Conservation (phyloP, 2,888 invertebrate genomes). For the Eudemis profundana region DNA sequence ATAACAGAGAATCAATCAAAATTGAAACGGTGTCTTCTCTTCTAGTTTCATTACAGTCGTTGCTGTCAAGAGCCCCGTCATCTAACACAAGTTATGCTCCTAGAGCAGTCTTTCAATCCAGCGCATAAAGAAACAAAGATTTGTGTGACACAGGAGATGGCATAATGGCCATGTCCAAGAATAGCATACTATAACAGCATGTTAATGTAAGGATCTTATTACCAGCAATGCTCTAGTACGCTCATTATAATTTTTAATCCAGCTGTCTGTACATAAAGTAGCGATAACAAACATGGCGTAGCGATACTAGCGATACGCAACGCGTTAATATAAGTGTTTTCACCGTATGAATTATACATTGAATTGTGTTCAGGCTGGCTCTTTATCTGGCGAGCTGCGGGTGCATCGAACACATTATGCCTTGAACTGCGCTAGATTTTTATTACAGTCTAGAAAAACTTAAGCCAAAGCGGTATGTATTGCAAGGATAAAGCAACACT, state of each 20-base stretch:
- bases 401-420: constrained; percentile 66
- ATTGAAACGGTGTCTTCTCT: not conserved
- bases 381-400: constrained; percentile 62
- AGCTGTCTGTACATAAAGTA: constrained; percentile 59
- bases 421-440: constrained; percentile 58
- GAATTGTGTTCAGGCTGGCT: constrained; percentile 58
- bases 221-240: constrained; percentile 51
- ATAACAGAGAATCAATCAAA: not conserved
- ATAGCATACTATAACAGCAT: constrained; percentile 49
- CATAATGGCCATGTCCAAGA: constrained; percentile 44
- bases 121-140: constrained; percentile 27
- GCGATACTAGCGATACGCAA: constrained; percentile 60
- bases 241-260: constrained; percentile 64
- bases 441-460: constrained; percentile 51
- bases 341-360: constrained; percentile 71
- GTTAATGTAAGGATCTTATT: constrained; percentile 54
- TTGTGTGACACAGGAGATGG: constrained; percentile 34
- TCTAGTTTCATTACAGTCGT: constrained; percentile 9
- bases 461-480: constrained; percentile 30
- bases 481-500: constrained; percentile 23
- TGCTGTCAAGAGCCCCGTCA: constrained; percentile 11
- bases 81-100: constrained; percentile 10
- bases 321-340: constrained; percentile 72
- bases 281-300: constrained; percentile 63
- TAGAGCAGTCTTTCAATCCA: not conserved